Percentiles rank a stretch among this genome's conserved stretches.
Evolutionary conservation across 30 jellyfish, hydroid and myxozoan species (phyloP).

Genomic region (Nemopilema nomurai): DNA sequence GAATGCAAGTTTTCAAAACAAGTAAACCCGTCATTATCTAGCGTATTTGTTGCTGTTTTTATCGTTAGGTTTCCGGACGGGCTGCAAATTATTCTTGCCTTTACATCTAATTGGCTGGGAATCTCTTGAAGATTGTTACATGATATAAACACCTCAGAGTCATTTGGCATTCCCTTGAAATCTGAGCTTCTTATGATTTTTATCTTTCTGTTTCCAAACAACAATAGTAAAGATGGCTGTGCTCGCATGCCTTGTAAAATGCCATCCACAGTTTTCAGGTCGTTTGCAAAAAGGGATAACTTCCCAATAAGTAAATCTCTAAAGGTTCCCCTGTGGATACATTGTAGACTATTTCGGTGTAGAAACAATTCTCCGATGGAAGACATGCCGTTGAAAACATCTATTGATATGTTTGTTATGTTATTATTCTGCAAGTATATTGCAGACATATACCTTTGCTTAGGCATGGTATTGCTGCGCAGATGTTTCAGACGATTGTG

Average conservation of each 20-base stretch:
- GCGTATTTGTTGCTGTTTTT: background rate
- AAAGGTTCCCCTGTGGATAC: constrained; percentile 15
- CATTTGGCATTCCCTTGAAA: background rate
- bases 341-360: constrained; percentile 3
- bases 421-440: constrained; percentile 16
- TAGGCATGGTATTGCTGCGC: background rate
- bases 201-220: constrained; percentile 18
- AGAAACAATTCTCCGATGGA: constrained; percentile 18
- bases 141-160: background rate
- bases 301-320: constrained; percentile 8
- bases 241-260: constrained; percentile 25
- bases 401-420: background rate
- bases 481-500: constrained; percentile 3
- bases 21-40: background rate
- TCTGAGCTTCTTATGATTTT: background rate
- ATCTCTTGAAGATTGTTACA: constrained; percentile 10
- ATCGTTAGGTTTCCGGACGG: background rate
- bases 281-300: constrained; percentile 22
- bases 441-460: background rate
- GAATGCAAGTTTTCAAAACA: background rate
- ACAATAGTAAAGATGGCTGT: constrained; percentile 2
- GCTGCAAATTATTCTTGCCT: constrained; percentile 17
- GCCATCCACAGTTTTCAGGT: constrained; percentile 22
- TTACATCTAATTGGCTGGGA: background rate
- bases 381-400: constrained; percentile 20